Conservation (phyloP, 1,140 invertebrate genomes). For the Calliopsis andreniformis region DNA sequence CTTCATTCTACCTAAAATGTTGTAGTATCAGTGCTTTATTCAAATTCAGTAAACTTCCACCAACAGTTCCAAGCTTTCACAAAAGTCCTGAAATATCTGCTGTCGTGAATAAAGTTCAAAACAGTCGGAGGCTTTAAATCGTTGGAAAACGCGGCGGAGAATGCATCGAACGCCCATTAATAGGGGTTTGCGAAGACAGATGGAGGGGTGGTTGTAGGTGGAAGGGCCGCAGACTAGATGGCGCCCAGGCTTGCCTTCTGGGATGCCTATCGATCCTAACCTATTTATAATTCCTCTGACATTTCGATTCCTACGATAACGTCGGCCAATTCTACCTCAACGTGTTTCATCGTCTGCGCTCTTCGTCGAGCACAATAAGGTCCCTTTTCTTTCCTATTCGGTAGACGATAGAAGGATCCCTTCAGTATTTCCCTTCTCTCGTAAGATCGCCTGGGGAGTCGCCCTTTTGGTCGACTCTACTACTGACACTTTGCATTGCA, state of each 20-base stretch:
- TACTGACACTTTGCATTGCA: no score
- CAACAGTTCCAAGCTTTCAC: no score
- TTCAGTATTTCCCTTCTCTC: no score
- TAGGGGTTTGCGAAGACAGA: neutral
- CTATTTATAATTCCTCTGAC: constrained; percentile 78
- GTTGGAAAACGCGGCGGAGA: neutral
- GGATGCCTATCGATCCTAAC: constrained; percentile 77
- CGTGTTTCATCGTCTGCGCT: neutral
- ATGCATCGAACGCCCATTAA: constrained; percentile 25
- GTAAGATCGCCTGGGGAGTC: no score
- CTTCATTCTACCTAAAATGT: no score
- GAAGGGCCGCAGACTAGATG: constrained; percentile 74
- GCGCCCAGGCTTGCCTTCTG: constrained; percentile 69
- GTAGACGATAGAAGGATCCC: neutral
- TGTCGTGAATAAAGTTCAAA: no score
- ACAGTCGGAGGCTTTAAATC: no score
- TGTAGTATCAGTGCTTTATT: no score
- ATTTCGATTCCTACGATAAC: constrained; percentile 75
- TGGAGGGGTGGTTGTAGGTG: constrained; percentile 57
- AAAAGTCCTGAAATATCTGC: no score
- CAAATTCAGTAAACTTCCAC: no score
- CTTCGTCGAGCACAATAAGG: neutral
- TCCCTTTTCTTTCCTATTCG: neutral
- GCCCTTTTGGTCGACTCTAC: no score
- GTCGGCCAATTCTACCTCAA: constrained; percentile 38